These are phyloP conservation scores for Cryptophagus acutangulus DNA, from an alignment of 2,888 invertebrate species.

Conservation along the genomic window DNA sequence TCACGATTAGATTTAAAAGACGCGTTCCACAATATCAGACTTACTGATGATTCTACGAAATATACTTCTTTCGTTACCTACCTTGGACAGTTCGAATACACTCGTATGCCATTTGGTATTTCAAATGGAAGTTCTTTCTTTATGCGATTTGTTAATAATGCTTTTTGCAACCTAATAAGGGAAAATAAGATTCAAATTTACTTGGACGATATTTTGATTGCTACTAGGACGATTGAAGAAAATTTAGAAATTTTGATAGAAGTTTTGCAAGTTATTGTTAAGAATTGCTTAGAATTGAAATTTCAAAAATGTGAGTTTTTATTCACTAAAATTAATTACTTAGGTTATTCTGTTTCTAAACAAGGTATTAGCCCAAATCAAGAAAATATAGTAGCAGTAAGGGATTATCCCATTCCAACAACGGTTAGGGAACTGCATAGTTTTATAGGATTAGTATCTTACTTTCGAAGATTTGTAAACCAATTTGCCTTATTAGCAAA, in stretches of 20 bases:
- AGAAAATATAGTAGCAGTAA: conserved; percentile 14
- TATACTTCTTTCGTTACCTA: no score
- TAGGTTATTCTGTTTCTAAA: conserved; percentile 1
- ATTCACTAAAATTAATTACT: conserved; percentile 14
- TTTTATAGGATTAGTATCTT: conserved; percentile 32
- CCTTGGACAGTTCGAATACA: no score
- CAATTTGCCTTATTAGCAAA: conserved; percentile 21
- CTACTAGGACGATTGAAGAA: conserved; percentile 13
- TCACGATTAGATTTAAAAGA: no score
- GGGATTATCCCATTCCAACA: conserved; percentile 26
- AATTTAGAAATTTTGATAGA: conserved; percentile 11
- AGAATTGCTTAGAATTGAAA: conserved; percentile 8
- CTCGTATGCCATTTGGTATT: no score
- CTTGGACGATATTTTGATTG: conserved; percentile 15
- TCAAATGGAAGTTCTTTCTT: no score
- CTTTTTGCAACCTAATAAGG: no score
- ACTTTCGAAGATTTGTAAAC: conserved; percentile 33
- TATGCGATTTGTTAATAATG: no score
- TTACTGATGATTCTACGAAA: no score
- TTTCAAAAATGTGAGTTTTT: conserved; percentile 28
- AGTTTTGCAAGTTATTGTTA: conserved; percentile 9
- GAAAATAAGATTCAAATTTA: conserved; percentile 13
- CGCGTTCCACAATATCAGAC: no score
- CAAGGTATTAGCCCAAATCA: conserved; percentile 1
- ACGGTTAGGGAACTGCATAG: conserved; percentile 25